These are phyloP conservation scores for Volucella inflata DNA, from an alignment of 2,888 invertebrate species.

Conservation along the genomic window DNA sequence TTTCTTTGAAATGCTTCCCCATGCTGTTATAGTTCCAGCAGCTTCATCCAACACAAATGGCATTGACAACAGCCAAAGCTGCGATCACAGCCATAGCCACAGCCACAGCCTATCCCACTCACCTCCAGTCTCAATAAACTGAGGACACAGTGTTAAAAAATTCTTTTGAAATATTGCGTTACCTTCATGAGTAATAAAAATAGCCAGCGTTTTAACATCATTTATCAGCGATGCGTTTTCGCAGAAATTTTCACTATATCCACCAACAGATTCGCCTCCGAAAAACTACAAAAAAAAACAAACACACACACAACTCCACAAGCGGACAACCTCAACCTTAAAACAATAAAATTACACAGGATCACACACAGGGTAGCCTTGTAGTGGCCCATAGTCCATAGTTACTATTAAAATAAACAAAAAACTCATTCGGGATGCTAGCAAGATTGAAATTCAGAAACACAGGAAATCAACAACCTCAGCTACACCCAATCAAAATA, in stretches of 20 bases:
- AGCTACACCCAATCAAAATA: conserved; percentile 69
- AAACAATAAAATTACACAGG: conserved; percentile 62
- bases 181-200: conserved; percentile 71
- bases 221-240: conserved; percentile 70
- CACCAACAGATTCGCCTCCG: not conserved
- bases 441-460: conserved; percentile 21
- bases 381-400: not conserved
- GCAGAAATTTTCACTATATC: conserved; percentile 40
- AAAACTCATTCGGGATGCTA: not conserved
- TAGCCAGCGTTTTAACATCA: conserved; percentile 73
- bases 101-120: conserved; percentile 25
- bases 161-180: conserved; percentile 76
- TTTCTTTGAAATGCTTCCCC: conserved; percentile 63
- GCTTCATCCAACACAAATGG: conserved; percentile 21
- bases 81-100: not conserved
- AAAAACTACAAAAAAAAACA: conserved; percentile 6
- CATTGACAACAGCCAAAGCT: conserved; percentile 17
- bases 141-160: conserved; percentile 51
- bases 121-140: not conserved
- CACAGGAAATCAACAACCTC: conserved; percentile 40
- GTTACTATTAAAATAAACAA: no score
- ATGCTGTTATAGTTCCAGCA: conserved; percentile 46
- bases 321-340: not conserved
- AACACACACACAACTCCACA: no score
- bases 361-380: conserved; percentile 37